Conservation (phyloP, 1,140 invertebrate genomes). For the Eufriesea mexicana region DNA sequence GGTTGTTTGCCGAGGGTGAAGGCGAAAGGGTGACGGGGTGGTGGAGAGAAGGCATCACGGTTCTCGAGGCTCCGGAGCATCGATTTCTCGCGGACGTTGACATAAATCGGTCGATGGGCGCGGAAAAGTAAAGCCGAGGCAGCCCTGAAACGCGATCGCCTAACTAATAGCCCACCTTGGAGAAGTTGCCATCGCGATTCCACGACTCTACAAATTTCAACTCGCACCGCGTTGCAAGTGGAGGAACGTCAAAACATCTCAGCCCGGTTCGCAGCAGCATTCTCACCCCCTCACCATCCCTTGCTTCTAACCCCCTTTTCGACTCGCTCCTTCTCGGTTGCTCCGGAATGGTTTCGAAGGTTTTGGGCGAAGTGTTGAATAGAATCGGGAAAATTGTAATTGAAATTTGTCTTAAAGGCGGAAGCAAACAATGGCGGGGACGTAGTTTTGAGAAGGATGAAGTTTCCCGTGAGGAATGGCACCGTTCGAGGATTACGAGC, state of each 20-base stretch:
- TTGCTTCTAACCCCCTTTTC: no score
- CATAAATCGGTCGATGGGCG: constrained; percentile 21
- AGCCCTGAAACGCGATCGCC: not conserved
- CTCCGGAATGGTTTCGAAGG: not conserved
- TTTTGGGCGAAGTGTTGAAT: not conserved
- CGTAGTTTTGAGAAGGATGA: not conserved
- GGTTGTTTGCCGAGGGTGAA: constrained; percentile 25
- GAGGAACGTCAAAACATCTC: constrained; percentile 28
- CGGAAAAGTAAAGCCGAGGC: constrained; percentile 4
- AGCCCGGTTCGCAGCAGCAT: no score
- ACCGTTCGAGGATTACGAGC: not conserved
- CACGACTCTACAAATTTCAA: constrained; percentile 16
- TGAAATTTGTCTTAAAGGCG: constrained; percentile 17
- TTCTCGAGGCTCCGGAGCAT: constrained; percentile 19
- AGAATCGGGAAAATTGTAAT: constrained; percentile 10
- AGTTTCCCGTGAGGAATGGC: not conserved
- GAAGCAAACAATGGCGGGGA: not conserved
- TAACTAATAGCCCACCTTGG: constrained; percentile 11
- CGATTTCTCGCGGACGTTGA: constrained; percentile 35
- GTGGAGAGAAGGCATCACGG: not conserved
- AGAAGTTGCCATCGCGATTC: constrained; percentile 28
- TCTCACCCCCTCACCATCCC: no score
- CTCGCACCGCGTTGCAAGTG: no score
- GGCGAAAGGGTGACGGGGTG: not conserved
- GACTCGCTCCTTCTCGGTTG: not conserved